Evolutionary conservation across 2,113 vertebrate genomes (phyloP).

Genomic region (Thalassoma bifasciatum): DNA sequence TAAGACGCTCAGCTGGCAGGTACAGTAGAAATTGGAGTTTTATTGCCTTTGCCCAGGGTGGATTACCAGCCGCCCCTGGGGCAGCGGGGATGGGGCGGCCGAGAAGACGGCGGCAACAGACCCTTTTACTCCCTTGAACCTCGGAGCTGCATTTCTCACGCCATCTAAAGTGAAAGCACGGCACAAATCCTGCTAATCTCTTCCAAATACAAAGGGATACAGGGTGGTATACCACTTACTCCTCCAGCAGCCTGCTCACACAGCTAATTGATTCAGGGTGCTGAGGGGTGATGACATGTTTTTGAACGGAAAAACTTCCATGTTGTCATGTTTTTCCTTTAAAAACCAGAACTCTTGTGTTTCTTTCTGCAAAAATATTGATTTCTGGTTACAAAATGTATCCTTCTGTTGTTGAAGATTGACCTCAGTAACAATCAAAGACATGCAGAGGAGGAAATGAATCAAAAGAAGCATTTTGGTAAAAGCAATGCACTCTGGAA

Average conservation of each 20-base stretch:
- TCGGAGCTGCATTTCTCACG: constrained; percentile 77
- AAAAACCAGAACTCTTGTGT: neutral
- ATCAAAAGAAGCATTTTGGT: constrained; percentile 32
- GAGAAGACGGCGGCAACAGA: constrained; percentile 31
- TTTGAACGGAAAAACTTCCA: constrained; percentile 19
- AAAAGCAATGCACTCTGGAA: constrained; percentile 54
- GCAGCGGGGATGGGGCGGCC: constrained; percentile 57
- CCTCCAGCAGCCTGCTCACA: constrained; percentile 47
- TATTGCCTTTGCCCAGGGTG: constrained; percentile 77
- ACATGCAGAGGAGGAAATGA: constrained; percentile 24
- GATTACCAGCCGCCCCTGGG: constrained; percentile 74
- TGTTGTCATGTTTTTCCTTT: constrained; percentile 14
- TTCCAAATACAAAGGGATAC: constrained; percentile 67
- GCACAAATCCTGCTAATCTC: constrained; percentile 77
- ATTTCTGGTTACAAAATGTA: constrained; percentile 25
- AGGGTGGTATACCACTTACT: constrained; percentile 64
- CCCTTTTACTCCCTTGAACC: constrained; percentile 61
- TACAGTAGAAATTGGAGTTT: constrained; percentile 85
- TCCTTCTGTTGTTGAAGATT: constrained; percentile 21
- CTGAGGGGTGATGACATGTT: constrained; percentile 32
- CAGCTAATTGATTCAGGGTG: constrained; percentile 67
- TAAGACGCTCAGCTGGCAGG: constrained; percentile 82
- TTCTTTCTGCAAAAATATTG: neutral
- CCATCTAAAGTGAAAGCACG: constrained; percentile 77
- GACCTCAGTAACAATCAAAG: constrained; percentile 25